These are phyloP conservation scores for Cheiracanthium punctorium DNA, from an alignment of 2,888 invertebrate species.

Conservation along the genomic window DNA sequence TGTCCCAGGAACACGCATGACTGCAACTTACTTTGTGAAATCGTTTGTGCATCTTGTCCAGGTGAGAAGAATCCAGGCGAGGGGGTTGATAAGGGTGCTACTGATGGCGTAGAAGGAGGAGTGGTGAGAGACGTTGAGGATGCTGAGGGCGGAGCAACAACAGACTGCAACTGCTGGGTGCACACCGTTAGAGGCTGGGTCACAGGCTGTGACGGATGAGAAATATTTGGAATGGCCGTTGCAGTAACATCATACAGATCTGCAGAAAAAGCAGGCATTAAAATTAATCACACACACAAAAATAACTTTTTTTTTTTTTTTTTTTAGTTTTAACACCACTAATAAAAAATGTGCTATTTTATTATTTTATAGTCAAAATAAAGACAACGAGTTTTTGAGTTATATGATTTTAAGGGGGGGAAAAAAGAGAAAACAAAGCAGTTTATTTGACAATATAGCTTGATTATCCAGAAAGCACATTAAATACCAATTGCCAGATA, in stretches of 20 bases:
- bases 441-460: too few relatives aligned
- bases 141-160: slow-evolving; percentile 33
- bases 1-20: too few relatives aligned
- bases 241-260: slow-evolving; percentile 35
- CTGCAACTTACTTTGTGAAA: slow-evolving; percentile 47
- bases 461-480: too few relatives aligned
- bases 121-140: slow-evolving; percentile 48
- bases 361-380: too few relatives aligned
- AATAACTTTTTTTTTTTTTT: too few relatives aligned
- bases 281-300: too few relatives aligned
- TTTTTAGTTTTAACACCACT: too few relatives aligned
- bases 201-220: slow-evolving; percentile 48
- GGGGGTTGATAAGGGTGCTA: slow-evolving; percentile 61
- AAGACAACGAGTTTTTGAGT: too few relatives aligned
- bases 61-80: slow-evolving; percentile 69
- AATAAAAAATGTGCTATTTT: too few relatives aligned
- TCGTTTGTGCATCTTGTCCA: slow-evolving; percentile 56
- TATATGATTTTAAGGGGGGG: too few relatives aligned
- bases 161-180: slow-evolving; percentile 52
- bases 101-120: slow-evolving; percentile 68
- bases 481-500: too few relatives aligned
- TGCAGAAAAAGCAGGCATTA: neutral
- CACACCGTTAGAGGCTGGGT: slow-evolving; percentile 63
- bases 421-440: too few relatives aligned
- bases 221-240: slow-evolving; percentile 56